Percentiles rank a stretch among this genome's conserved stretches.
phyloP scores from a whole-genome alignment of 2,113 vertebrate species.

The Rhizomys pruinosus region DNA sequence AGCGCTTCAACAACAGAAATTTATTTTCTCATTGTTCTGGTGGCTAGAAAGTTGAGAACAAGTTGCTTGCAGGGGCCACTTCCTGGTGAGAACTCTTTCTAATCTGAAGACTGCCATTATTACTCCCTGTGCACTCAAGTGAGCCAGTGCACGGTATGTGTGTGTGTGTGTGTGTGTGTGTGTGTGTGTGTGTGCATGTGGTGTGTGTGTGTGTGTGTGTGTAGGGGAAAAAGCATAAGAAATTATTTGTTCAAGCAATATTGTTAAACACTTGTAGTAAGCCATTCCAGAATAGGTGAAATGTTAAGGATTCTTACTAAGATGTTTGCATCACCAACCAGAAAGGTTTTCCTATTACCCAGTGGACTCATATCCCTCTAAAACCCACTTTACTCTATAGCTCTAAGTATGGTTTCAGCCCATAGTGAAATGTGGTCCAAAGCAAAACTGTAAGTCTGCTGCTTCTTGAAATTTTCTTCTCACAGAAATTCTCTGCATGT shows the following conservation, averaged over 20 bases:
- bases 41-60: background rate
- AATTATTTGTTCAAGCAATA: background rate
- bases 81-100: too few species aligned
- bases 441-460: background rate
- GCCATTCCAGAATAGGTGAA: background rate
- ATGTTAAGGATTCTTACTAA: conserved; percentile 13
- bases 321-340: background rate
- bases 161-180: background rate
- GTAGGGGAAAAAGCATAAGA: background rate
- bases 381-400: background rate
- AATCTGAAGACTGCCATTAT: background rate
- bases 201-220: background rate
- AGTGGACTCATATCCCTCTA: background rate
- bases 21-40: background rate
- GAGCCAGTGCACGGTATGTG: too few species aligned
- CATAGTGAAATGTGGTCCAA: background rate
- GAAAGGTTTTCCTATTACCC: background rate
- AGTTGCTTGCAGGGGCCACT: rapidly evolving
- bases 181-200: background rate
- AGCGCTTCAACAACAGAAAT: background rate
- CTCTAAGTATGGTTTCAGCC: background rate
- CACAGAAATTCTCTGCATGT: background rate
- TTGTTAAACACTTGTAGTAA: background rate
- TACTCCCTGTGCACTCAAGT: too few species aligned
- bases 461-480: background rate